Evolutionary conservation across 2,797 vertebrate species (phyloP).

Genomic region (Enteromius viviparus): DNA sequence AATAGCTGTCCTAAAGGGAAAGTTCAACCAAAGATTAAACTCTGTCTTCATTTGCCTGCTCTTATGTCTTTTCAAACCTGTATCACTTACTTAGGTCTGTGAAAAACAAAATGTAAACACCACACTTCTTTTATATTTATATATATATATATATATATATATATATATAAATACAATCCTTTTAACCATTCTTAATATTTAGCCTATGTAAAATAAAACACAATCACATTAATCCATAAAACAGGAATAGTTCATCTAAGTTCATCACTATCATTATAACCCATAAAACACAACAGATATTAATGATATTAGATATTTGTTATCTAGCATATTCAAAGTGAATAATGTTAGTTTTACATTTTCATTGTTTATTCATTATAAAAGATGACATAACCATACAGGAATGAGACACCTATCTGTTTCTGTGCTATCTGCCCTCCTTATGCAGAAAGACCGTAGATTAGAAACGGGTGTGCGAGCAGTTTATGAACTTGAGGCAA

Average conservation of each 20-base stretch:
- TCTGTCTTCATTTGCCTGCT: not conserved
- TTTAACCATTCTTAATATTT: not conserved
- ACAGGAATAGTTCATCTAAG: not conserved
- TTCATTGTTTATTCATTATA: not conserved
- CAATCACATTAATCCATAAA: not conserved
- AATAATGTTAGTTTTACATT: not conserved
- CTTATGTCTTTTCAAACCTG: not conserved
- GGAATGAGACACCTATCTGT: slow-evolving; percentile 2
- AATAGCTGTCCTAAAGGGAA: not conserved
- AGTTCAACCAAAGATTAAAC: not conserved
- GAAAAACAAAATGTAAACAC: not conserved
- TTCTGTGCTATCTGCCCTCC: slow-evolving; percentile 6
- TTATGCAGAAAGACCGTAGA: slow-evolving; percentile 36
- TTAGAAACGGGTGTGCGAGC: slow-evolving; percentile 25
- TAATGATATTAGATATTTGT: not conserved
- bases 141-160: not conserved
- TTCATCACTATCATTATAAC: not conserved
- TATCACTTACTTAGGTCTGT: not conserved
- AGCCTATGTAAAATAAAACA: not conserved
- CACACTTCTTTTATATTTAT: not conserved
- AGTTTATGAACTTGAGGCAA: slow-evolving; percentile 49
- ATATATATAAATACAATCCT: too few species aligned
- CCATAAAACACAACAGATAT: not conserved
- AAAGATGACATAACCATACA: not conserved
- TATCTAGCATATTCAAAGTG: not conserved